A percentile compares a stretch with the other conserved stretches of the same genome.
Conservation (phyloP, 2,113 vertebrate species). For the Epinephelus moara region DNA sequence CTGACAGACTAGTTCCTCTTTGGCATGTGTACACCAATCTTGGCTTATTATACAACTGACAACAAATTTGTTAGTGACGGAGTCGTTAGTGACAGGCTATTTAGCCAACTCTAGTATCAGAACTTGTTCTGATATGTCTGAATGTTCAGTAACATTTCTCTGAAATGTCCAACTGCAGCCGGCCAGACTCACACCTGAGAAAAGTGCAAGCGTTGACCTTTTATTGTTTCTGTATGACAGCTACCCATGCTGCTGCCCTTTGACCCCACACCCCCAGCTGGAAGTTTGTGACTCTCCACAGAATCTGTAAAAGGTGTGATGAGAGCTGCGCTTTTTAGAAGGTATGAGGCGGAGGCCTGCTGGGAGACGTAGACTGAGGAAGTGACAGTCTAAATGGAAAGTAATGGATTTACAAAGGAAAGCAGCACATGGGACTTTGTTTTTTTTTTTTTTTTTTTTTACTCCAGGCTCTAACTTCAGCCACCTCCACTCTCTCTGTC, state of each 20-base stretch:
- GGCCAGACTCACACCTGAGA: not conserved
- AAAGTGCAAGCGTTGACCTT: not conserved
- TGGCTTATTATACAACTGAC: too few species aligned
- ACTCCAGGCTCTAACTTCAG: conserved; percentile 1
- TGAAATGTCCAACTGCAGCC: not conserved
- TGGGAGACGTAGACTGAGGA: conserved; percentile 24
- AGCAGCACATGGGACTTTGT: conserved; percentile 8
- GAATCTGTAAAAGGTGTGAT: conserved; percentile 44
- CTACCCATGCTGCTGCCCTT: conserved; percentile 19
- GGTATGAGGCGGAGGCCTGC: not conserved
- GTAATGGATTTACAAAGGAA: conserved; percentile 28
- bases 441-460: not conserved
- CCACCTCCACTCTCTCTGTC: conserved; percentile 24
- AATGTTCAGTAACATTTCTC: conserved; percentile 2
- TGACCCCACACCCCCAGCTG: conserved; percentile 29
- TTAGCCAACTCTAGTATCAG: not conserved
- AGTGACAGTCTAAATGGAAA: conserved; percentile 42
- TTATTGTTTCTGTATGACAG: conserved; percentile 37
- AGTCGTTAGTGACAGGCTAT: not conserved
- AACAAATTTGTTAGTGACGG: not conserved
- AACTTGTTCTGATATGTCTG: not conserved
- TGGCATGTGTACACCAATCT: not conserved
- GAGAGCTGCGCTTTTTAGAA: conserved; percentile 38
- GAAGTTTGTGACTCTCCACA: conserved; percentile 40
- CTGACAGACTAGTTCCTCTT: too few species aligned